A percentile compares a stretch with the other conserved stretches of the same genome.
These are phyloP conservation scores for Crioceris asparagi DNA, from an alignment of 2,888 invertebrate species.

Conservation along the genomic window DNA sequence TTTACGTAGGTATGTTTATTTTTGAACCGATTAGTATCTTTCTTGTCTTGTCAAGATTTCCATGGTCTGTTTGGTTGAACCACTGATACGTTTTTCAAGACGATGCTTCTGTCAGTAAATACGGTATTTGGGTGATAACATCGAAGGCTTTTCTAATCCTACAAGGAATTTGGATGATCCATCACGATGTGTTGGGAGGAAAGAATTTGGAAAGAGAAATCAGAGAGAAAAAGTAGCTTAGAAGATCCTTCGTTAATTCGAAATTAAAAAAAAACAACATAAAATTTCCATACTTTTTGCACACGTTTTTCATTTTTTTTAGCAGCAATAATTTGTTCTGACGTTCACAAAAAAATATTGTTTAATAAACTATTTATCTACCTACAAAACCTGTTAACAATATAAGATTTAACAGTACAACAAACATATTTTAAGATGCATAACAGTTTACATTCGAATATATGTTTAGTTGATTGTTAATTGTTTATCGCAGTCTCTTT, in stretches of 20 bases:
- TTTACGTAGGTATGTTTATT: too few species aligned
- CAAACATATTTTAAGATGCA: conserved; percentile 36
- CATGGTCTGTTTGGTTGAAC: too few species aligned
- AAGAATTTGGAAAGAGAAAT: conserved; percentile 17
- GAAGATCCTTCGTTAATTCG: conserved; percentile 29
- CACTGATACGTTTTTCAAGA: too few species aligned
- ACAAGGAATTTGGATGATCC: conserved; percentile 40
- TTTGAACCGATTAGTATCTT: too few species aligned
- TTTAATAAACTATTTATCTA: conserved; percentile 30
- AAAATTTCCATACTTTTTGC: not conserved
- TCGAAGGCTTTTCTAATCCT: conserved; percentile 26
- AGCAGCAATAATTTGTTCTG: conserved; percentile 5
- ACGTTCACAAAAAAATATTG: conserved; percentile 37
- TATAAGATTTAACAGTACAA: conserved; percentile 31
- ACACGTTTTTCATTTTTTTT: conserved; percentile 5
- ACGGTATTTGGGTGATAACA: too few species aligned
- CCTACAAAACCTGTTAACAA: conserved; percentile 36
- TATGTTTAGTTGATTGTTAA: conserved; percentile 39
- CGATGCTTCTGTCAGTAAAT: too few species aligned
- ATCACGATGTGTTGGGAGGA: conserved; percentile 27
- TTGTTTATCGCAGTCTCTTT: conserved; percentile 43
- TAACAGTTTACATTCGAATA: conserved; percentile 38
- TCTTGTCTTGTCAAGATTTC: too few species aligned
- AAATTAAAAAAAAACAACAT: conserved; percentile 17
- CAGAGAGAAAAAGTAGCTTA: conserved; percentile 27